These are phyloP conservation scores for Drosophila niveifrons DNA, from an alignment of 2,888 invertebrate species.

Conservation along the genomic window DNA sequence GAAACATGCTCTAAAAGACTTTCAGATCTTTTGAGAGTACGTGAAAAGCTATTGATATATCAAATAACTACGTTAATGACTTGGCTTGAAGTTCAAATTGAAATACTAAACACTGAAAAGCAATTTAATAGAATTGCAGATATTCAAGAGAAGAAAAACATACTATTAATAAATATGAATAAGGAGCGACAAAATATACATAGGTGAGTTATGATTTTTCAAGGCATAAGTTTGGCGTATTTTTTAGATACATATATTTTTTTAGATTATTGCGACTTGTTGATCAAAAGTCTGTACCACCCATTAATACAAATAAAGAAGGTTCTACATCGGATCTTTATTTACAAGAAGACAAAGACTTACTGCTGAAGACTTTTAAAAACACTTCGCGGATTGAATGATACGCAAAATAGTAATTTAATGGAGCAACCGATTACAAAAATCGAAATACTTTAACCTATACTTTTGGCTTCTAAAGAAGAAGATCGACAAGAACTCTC, in stretches of 20 bases:
- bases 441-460: neutral
- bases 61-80: neutral
- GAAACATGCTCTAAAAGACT: neutral
- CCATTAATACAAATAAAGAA: neutral
- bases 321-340: neutral
- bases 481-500: neutral
- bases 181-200: constrained; percentile 15
- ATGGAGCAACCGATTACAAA: neutral
- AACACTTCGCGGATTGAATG: neutral
- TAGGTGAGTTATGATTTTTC: neutral
- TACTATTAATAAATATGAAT: constrained; percentile 6
- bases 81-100: constrained; percentile 10
- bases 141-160: neutral
- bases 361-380: neutral
- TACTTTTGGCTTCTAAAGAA: neutral
- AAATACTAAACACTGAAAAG: neutral
- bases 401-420: neutral
- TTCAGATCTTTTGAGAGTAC: constrained; percentile 5
- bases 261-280: constrained; percentile 3
- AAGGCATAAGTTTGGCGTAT: neutral
- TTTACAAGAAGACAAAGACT: neutral
- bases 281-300: neutral
- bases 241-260: neutral
- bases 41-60: constrained; percentile 10
- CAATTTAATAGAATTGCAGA: neutral